Conservation (phyloP, 2,797 vertebrate species). For the Oryzias dopingdopingensis region DNA sequence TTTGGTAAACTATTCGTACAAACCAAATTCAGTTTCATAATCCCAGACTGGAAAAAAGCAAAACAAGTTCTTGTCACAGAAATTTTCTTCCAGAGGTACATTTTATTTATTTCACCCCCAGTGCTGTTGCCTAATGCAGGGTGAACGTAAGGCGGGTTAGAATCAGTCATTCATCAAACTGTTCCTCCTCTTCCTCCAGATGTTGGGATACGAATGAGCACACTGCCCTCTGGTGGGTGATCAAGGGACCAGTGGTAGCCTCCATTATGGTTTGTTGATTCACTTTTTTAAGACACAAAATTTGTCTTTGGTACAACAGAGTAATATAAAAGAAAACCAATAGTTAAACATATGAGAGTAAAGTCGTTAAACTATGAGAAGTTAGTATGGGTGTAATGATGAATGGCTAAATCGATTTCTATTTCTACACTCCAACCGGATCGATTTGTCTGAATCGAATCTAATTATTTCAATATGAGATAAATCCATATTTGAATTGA, state of each 20-base stretch:
- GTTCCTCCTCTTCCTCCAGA: constrained; percentile 63
- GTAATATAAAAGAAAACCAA: no score
- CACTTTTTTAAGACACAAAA: background rate
- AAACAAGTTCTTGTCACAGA: no score
- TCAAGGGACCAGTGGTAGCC: constrained; percentile 94
- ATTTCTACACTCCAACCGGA: no score
- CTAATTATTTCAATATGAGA: no score
- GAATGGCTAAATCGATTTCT: no score
- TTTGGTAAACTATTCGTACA: background rate
- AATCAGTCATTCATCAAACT: constrained; percentile 4
- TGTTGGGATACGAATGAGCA: constrained; percentile 98
- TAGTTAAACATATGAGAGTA: no score
- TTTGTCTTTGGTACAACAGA: background rate
- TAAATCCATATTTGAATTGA: no score
- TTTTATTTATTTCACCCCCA: constrained; percentile 1
- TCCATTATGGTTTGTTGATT: constrained; percentile 89
- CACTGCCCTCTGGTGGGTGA: constrained; percentile 99
- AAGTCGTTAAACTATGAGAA: no score
- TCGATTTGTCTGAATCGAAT: no score
- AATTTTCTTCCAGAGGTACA: background rate
- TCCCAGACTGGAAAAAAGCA: no score
- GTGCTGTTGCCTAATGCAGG: background rate
- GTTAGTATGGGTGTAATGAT: no score
- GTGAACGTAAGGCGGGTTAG: background rate
- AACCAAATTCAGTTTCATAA: no score